Evolutionary conservation across 2,113 vertebrate genomes (phyloP).

Genomic region (Symphodus melops): DNA sequence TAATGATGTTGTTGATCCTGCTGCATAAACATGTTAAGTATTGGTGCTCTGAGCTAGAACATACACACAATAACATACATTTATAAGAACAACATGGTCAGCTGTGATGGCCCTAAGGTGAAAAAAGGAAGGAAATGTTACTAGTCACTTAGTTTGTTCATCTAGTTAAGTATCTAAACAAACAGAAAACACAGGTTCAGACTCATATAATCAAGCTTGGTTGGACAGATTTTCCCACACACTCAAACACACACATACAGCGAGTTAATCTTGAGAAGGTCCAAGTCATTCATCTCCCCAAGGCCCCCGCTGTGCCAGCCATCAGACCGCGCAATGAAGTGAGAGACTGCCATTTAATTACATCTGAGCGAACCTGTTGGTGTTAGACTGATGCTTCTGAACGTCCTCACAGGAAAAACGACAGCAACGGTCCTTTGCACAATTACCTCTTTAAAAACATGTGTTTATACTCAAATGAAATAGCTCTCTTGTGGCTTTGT

Average conservation of each 20-base stretch:
- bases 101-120: conserved; percentile 8
- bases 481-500: neutral
- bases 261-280: conserved; percentile 34
- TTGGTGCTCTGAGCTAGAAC: conserved; percentile 42
- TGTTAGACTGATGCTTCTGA: conserved; percentile 19
- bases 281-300: conserved; percentile 38
- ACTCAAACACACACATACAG: conserved; percentile 8
- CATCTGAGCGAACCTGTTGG: conserved; percentile 41
- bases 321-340: conserved; percentile 44
- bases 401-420: conserved; percentile 9
- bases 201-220: neutral
- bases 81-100: conserved; percentile 52
- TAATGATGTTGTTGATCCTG: conserved; percentile 70
- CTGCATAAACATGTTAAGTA: conserved; percentile 58
- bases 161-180: conserved; percentile 15
- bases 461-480: neutral
- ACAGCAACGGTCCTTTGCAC: neutral
- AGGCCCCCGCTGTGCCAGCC: conserved; percentile 42
- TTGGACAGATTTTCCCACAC: neutral
- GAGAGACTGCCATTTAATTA: conserved; percentile 58
- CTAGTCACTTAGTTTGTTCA: conserved; percentile 4
- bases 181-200: conserved; percentile 2
- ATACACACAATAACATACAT: conserved; percentile 40
- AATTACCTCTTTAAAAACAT: neutral
- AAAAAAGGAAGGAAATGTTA: conserved; percentile 49